Evolutionary conservation across 2,113 vertebrate species (phyloP), one percentile per base, ranked within the genome.

Genomic region (Phalacrocorax pelagicus): DNA sequence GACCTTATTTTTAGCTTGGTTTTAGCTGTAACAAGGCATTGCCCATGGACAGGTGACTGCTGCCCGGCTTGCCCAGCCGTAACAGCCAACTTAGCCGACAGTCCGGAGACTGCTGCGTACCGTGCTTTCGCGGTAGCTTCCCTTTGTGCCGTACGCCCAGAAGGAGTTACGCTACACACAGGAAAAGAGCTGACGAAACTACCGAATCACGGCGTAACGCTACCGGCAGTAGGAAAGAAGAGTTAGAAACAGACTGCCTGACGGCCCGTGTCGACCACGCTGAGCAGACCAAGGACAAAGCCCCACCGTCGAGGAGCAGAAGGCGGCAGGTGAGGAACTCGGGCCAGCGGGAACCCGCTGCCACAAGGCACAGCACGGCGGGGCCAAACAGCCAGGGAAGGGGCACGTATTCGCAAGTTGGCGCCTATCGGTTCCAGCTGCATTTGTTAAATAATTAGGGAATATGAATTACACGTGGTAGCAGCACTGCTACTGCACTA

Each of bases 1-100:
- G 22, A 62, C 51, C 42, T 87, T 90, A 74, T 94, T 91, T 93
- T 81, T 93, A 89, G 90, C 90, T 77, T 12, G 67, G 52, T 66
- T 93, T 93, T 72, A 96, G 81, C 55, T 10, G 22, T 46, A 46
- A 19, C 6, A 5, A 34, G 27, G 24, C 61, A n/a, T 18, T 20
- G 38, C 81, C 61, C 86, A 3, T 0, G 3, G 38, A 16, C 32
- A 26, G 73, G 62, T 15, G 36, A 51, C 58, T 19, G 4, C 65
- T 7, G 70, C 27, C 24, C 9, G 54, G 8, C 47, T 69, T 4
- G 17, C 10, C 51, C 5, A 40, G 73, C 47, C 36, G 18, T 26
- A n/a, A 42, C 46, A 57, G 58, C 58, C 65, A 36, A 15, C 36
- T 47, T 10, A 36, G 69, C 62, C 89, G 34, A 27, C 0, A 14